A percentile compares a stretch with the other conserved stretches of the same genome.
Evolutionary conservation across 1,140 invertebrate genomes (phyloP).

Genomic region (Atta colombica): DNA sequence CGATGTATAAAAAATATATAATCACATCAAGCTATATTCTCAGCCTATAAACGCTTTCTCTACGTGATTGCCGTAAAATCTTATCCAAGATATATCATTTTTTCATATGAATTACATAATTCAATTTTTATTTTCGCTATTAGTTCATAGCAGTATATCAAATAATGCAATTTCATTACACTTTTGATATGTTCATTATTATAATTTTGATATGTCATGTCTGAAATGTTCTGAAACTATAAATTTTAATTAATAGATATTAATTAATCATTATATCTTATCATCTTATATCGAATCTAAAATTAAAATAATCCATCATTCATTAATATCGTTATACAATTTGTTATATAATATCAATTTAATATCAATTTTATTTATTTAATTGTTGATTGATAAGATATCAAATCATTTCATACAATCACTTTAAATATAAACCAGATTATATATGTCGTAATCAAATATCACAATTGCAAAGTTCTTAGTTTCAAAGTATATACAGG

Average conservation of each 20-base stretch:
- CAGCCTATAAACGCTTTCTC: slow-evolving; percentile 26
- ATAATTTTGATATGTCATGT: not conserved
- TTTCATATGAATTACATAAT: not conserved
- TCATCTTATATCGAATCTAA: not conserved
- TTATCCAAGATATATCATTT: not conserved
- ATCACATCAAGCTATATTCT: not conserved
- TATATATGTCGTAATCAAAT: slow-evolving; percentile 33
- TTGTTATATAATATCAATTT: not conserved
- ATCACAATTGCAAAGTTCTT: slow-evolving; percentile 31
- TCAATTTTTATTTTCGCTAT: not conserved
- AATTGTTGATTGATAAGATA: not conserved
- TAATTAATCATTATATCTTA: not conserved
- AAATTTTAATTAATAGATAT: not conserved
- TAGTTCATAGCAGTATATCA: not conserved
- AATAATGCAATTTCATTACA: not conserved
- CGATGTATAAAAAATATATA: slow-evolving; percentile 22
- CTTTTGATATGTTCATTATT: not conserved
- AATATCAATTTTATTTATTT: not conserved
- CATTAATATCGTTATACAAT: not conserved
- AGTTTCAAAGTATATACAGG: slow-evolving; percentile 43
- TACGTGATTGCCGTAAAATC: not conserved
- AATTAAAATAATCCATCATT: not conserved
- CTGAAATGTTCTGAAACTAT: not conserved
- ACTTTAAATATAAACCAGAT: slow-evolving; percentile 5
- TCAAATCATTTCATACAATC: not conserved